A percentile compares a stretch with the other conserved stretches of the same genome.
These are phyloP conservation scores for Rostratula benghalensis DNA, from an alignment of 2,113 vertebrate species.

Conservation along the genomic window DNA sequence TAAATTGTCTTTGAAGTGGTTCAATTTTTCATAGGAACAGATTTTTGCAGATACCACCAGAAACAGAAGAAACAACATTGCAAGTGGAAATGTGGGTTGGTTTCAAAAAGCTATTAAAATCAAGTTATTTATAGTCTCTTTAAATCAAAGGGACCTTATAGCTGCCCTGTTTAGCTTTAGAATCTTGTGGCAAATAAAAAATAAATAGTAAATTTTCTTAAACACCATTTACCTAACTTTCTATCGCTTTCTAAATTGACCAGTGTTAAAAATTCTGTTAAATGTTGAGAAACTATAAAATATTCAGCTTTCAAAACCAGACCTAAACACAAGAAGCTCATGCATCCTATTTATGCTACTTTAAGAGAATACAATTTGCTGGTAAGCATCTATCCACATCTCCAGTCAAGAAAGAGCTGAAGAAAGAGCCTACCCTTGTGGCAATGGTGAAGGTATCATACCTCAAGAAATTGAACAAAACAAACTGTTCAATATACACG, in stretches of 20 bases:
- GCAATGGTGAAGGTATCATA: not conserved
- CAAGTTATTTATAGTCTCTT: not conserved
- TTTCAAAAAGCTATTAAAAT: not conserved
- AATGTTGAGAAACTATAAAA: not conserved
- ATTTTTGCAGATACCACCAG: not conserved
- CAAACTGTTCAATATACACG: not conserved
- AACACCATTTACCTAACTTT: not conserved
- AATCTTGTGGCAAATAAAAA: not conserved
- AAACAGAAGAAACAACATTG: not conserved
- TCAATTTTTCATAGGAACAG: not conserved
- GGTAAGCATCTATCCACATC: not conserved
- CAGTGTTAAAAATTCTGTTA: not conserved
- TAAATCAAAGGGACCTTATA: not conserved
- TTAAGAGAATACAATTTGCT: not conserved
- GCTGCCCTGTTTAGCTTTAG: not conserved
- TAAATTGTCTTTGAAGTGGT: not conserved
- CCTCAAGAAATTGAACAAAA: not conserved
- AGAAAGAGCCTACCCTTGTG: not conserved
- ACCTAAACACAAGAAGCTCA: not conserved
- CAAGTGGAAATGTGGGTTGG: not conserved
- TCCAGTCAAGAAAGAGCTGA: not conserved
- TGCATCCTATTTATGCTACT: not conserved
- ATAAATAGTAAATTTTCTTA: not conserved
- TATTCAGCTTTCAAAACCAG: not conserved
- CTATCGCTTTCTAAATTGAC: not conserved